Evolutionary conservation across 2,113 vertebrate species (phyloP), one percentile per base, ranked within the genome.

Genomic region (Pelusios castaneus): DNA sequence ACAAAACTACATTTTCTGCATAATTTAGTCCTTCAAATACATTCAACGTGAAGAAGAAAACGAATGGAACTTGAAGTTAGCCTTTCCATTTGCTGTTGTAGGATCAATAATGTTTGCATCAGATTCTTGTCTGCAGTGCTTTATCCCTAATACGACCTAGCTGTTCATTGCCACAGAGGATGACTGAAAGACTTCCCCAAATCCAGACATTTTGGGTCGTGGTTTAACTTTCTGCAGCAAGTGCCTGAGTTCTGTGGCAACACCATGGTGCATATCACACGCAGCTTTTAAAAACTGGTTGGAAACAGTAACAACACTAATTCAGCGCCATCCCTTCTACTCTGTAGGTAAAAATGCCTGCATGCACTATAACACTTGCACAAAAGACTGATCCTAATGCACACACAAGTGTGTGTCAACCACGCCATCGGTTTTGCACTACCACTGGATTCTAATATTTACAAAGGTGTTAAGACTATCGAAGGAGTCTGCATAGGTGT

Each of bases 1-100:
- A 86, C 73, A 5, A 16, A 93, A 88, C 91, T 95, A n/a, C 80
- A 81, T 92, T 95, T 87, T 82, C 21, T 22, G 96, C 88, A 84
- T 79, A 81, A 82, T 93, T 95, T 54, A 96, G 92, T 70, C 55
- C 0, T 6, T 47, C 29, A 58, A 41, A 63, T 77, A 45, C 14
- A 76, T 76, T 27, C 73, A 4, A 24, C 25, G 38, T 76, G 45
- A 87, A 80, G 93, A 94, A 95, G 73, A 21, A 83, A 88, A 86
- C 82, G 0, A 31, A 91, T 87, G 89, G 91, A 91, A 85, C 77
- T 70, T 56, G 87, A 77, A 96, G 82, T 73, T 54, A 91, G 58
- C 70, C 67, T 80, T 78, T 34, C 76, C 96, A 94, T 92, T 89
- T 96, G 95, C 83, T 8, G 6, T 70, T n/a, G 38, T 82, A 78